Conservation (phyloP, 2,888 invertebrate species). For the Falcaria lacertinaria region DNA sequence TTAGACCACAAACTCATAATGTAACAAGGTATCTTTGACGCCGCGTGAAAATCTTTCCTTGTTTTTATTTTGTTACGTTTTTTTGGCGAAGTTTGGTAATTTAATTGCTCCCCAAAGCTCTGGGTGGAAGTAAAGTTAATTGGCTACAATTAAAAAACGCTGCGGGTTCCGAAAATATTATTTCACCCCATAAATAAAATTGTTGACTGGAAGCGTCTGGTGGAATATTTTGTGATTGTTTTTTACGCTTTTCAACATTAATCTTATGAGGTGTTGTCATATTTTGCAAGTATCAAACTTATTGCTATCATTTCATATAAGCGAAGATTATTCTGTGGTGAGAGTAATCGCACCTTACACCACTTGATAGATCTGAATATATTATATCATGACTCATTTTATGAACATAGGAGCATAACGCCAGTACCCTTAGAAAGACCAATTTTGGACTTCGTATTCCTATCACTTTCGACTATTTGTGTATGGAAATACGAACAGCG, state of each 20-base stretch:
- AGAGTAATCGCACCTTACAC: too few relatives aligned
- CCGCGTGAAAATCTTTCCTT: constrained; percentile 21
- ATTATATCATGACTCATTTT: too few relatives aligned
- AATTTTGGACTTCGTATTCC: too few relatives aligned
- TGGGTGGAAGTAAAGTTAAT: constrained; percentile 57
- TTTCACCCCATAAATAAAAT: constrained; percentile 28
- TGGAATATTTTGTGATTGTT: neutral
- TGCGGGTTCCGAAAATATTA: constrained; percentile 46
- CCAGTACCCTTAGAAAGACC: too few relatives aligned
- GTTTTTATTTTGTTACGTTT: constrained; percentile 36
- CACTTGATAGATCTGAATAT: too few relatives aligned
- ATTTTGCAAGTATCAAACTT: too few relatives aligned
- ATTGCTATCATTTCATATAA: too few relatives aligned
- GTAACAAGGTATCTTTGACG: constrained; percentile 13
- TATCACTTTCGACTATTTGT: too few relatives aligned
- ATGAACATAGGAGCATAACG: too few relatives aligned
- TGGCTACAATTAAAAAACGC: constrained; percentile 63
- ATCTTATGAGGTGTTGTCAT: neutral
- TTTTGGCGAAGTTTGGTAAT: constrained; percentile 39
- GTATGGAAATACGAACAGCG: too few relatives aligned
- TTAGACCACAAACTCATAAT: constrained; percentile 6
- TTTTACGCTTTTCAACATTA: neutral
- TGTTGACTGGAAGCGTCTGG: constrained; percentile 29
- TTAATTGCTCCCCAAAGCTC: constrained; percentile 50
- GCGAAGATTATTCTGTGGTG: too few relatives aligned